Evolutionary conservation across 2,888 invertebrate species (phyloP), one percentile per base, ranked within the genome.

Genomic region (Xestia rhomboidea): DNA sequence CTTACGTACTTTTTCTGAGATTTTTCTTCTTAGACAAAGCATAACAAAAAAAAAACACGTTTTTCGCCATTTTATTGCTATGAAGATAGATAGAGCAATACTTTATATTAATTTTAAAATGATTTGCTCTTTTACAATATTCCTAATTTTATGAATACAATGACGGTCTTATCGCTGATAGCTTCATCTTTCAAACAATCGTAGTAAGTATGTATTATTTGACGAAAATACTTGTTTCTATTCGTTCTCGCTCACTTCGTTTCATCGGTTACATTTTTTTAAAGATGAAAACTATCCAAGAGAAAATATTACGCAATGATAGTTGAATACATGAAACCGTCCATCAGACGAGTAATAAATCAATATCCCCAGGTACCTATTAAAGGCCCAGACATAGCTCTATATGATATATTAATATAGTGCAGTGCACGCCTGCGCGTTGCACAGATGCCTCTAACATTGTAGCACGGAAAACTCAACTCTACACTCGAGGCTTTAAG

Each of bases 341-440:
- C 34, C 34, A 54, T 46, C 57, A 46, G 3, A 11, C 41, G 7
- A 18, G 27, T n/a, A 11, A 63, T 63, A 68, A 81, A 76, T 76
- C 81, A 68, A 82, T 81, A 76, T 38, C 18, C 60, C 49, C 34
- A 13, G 46, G 60, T 71, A 57, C 27, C 15, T 66, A 68, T 68
- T 41, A 38, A 27, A 60, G 24, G 11, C 49, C 54, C 57, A 68
- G 49, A 68, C 54, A 71, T 0, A 76, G 21, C 57, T 64, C 34
- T 72, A 68, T 64, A 46, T 11, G 44, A 76, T 44, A 38, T 63
- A 71, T 68, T 30, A 21, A 21, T 64, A n/a, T 21, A 57, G 38
- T 71, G 71, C 63, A 76, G n/a, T 71, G 70, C 77, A 77, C 77
- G 82, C 78, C 62, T 82, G 82, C 77, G 82, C 78, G 51, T 71